Evolutionary conservation across 2,113 vertebrate genomes (phyloP), one percentile per base, ranked within the genome.

Genomic region (Microcebus jonahi): DNA sequence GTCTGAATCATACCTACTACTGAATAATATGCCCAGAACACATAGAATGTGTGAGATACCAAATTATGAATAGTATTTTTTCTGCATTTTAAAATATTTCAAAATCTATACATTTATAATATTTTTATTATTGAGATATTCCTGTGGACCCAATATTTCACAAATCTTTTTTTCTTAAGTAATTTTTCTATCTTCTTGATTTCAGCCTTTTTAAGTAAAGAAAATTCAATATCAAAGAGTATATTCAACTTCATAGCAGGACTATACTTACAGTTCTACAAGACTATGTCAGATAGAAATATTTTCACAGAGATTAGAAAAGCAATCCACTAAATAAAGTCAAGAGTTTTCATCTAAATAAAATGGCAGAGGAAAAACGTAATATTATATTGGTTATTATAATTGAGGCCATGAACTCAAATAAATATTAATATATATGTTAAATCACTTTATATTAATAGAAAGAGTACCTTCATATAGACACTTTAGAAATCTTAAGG

Each of bases 191-290:
- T 12, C 15, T 31, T 87, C 81, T 57, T 80, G 17, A 53, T 94
- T 67, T 76, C 53, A 91, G 25, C 59, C 42, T 27, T 84, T 93
- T 85, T 42, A 71, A 73, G 12, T 90, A 55, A 90, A 65, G 55
- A 86, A 80, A 80, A 96, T n/a, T 90, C 80, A 93, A 3, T 63
- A 39, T 48, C 63, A 80, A 93, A 85, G 13, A 73, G 79, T 79
- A 12, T 36, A 21, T 55, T 93, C 29, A 80, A 90, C 12, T 80
- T 80, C 34, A 79, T 50, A 39, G 7, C 36, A 55, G 14, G 23
- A 63, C 23, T 90, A 48, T 14, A 80, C 7, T 80, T 79, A 84
- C 0, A 86, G 18, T 55, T 71, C 42, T n/a, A 71, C 31, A 90
- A 85, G 31, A 90, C 55, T 71, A 80, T 86, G 13, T 85, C 13